Base-by-base conservation (phyloP, 2,797 vertebrate genomes). In the Brachyalestes nurse region DNA sequence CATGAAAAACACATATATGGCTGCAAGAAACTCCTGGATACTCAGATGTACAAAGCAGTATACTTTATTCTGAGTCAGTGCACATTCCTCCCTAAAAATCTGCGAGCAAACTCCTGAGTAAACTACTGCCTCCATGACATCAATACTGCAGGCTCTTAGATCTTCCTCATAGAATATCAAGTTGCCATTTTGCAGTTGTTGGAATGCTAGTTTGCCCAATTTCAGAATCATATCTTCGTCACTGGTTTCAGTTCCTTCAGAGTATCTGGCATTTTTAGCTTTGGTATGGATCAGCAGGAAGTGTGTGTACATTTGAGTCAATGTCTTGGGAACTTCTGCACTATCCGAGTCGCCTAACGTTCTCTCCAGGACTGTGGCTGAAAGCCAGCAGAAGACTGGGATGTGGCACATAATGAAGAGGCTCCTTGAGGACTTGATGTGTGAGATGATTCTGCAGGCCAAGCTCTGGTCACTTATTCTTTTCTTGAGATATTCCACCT, bases 401-500 rank as follows among this genome's bases (percentile, higher is more conserved):
- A 88, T 84, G 42, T 87, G 84, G 51, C 87, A 88, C 87, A 88
- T 88, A 53, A 88, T 85, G 79, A 82, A 83, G 40, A 88, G 82
- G 65, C 80, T 84, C 55, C 79, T 82, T 58, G 82, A 81, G 0
- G 77, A 83, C 79, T 62, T 88, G 16, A 88, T 72, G 51, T 85
- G 80, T 19, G 75, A 42, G 60, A 86, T 83, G 49, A 86, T 82
- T 65, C 16, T 72, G 17, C 53, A 8, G 23, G 87, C 76, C 55
- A 85, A 69, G 5, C 55, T 78, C 73, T 82, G 23, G 49, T 88
- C 77, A 0, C 53, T 78, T 62, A 82, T 85, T 66, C 72, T 86
- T 71, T 85, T 87, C 47, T 38, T 71, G 73, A 88, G 77, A 53
- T 86, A 88, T 49, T 86, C 78, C 67, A 87, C 84, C 60, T 88